Percentiles rank a stretch among this genome's conserved stretches.
phyloP scores from a whole-genome alignment of 2,888 invertebrate species.

The Odontomyia ornata region DNA sequence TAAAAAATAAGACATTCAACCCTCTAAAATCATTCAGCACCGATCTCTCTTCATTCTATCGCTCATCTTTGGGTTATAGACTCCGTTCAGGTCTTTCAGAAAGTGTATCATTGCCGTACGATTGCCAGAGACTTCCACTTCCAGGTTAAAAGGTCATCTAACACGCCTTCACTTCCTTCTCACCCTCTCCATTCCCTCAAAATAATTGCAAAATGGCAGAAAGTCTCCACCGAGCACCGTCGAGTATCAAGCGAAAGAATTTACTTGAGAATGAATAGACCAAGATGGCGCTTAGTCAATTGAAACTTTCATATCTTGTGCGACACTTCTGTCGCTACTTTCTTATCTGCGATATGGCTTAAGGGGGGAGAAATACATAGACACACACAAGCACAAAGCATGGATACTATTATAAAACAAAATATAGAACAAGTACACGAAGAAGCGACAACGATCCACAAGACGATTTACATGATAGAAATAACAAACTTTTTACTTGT shows the following conservation, averaged over 20 bases:
- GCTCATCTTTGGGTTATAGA: too few species aligned
- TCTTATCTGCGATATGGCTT: conserved; percentile 36
- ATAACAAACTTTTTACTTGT: conserved; percentile 32
- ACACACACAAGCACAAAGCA: background rate
- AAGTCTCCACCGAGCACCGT: background rate
- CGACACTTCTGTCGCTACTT: conserved; percentile 38
- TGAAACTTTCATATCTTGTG: conserved; percentile 42
- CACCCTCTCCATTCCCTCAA: background rate
- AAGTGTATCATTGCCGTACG: conserved; percentile 19
- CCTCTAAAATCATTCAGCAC: too few species aligned
- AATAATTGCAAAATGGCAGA: background rate
- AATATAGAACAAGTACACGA: conserved; percentile 10
- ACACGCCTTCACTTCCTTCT: background rate
- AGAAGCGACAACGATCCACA: background rate
- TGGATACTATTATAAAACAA: background rate
- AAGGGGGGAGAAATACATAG: background rate
- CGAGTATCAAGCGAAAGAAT: background rate
- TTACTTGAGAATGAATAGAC: conserved; percentile 6
- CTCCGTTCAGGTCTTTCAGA: background rate
- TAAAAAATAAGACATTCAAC: too few species aligned
- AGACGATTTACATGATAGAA: conserved; percentile 5
- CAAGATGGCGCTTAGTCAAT: background rate
- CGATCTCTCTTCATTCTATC: too few species aligned
- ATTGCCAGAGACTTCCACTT: conserved; percentile 24
- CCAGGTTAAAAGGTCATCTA: conserved; percentile 40